Evolutionary conservation across 2,888 invertebrate genomes (phyloP).

Genomic region (Protonemura montana): DNA sequence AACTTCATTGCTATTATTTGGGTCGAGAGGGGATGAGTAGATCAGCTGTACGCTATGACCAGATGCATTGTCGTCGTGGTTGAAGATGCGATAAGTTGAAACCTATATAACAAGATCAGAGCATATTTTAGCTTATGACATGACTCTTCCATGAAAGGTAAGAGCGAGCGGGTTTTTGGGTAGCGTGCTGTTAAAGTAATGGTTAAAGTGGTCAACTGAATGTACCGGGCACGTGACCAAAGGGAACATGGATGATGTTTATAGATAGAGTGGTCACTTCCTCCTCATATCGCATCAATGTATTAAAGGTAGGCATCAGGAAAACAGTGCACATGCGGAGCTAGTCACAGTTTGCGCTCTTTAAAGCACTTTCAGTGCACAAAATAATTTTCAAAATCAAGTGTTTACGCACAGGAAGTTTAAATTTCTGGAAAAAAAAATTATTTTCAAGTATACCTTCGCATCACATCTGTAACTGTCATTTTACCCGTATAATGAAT

Average conservation of each 20-base stretch:
- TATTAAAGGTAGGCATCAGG: no score
- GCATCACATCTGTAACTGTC: not conserved
- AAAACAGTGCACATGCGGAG: no score
- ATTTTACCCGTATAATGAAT: not conserved
- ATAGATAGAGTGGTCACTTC: no score
- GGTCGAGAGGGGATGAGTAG: not conserved
- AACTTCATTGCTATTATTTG: not conserved
- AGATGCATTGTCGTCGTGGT: constrained; percentile 9
- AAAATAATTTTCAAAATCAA: no score
- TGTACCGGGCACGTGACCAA: not conserved
- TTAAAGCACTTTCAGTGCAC: no score
- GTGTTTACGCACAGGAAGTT: no score
- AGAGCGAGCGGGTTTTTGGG: not conserved
- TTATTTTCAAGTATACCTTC: not conserved
- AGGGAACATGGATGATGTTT: not conserved
- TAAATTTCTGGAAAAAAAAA: not conserved
- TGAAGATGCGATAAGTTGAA: not conserved
- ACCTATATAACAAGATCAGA: not conserved
- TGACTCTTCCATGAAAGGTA: not conserved
- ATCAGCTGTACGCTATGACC: constrained; percentile 8
- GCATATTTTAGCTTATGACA: not conserved
- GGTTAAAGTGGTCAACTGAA: not conserved
- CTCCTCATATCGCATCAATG: no score
- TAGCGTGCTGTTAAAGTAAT: not conserved
- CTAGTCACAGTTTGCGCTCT: no score